Evolutionary conservation across 1,140 invertebrate species (phyloP).

Genomic region (Drosophila asahinai): DNA sequence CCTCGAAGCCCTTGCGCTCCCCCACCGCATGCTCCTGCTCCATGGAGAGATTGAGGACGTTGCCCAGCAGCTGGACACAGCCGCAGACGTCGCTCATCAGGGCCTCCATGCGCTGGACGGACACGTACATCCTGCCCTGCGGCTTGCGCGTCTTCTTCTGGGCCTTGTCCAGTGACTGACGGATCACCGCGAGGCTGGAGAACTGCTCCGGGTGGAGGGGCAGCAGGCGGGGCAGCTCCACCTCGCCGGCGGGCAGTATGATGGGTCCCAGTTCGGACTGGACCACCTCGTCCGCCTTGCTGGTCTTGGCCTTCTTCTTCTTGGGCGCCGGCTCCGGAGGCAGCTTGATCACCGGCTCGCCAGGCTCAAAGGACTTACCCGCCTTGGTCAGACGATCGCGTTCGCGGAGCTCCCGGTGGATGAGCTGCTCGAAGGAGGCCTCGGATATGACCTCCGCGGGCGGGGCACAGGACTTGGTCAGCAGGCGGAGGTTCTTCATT

Average conservation of each 20-base stretch:
- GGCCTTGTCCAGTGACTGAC: slow-evolving; percentile 30
- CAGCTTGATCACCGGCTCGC: slow-evolving; percentile 6
- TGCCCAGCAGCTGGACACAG: slow-evolving; percentile 52
- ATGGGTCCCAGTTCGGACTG: slow-evolving; percentile 38
- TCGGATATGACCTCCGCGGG: slow-evolving; percentile 55
- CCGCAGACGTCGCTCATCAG: slow-evolving; percentile 40
- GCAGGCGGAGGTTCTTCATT: slow-evolving; percentile 28
- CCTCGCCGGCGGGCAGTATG: slow-evolving; percentile 26
- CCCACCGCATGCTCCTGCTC: slow-evolving; percentile 68
- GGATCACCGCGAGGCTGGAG: slow-evolving; percentile 48
- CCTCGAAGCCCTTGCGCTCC: slow-evolving; percentile 55
- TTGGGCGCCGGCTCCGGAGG: not conserved
- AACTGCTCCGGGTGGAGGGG: slow-evolving; percentile 57
- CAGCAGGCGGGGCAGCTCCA: slow-evolving; percentile 40
- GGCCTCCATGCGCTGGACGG: slow-evolving; percentile 42
- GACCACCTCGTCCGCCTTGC: slow-evolving; percentile 11
- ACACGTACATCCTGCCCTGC: slow-evolving; percentile 18
- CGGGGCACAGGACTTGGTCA: slow-evolving; percentile 53
- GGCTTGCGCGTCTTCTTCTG: slow-evolving; percentile 22
- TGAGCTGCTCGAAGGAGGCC: slow-evolving; percentile 30
- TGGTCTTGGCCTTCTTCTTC: not conserved
- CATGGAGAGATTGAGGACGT: slow-evolving; percentile 67
- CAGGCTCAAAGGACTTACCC: slow-evolving; percentile 14
- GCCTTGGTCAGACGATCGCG: slow-evolving; percentile 39
- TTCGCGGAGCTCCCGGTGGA: slow-evolving; percentile 40